Base-by-base conservation (phyloP, 2,797 vertebrate genomes). In the Sebastiscus albofasciatus region DNA sequence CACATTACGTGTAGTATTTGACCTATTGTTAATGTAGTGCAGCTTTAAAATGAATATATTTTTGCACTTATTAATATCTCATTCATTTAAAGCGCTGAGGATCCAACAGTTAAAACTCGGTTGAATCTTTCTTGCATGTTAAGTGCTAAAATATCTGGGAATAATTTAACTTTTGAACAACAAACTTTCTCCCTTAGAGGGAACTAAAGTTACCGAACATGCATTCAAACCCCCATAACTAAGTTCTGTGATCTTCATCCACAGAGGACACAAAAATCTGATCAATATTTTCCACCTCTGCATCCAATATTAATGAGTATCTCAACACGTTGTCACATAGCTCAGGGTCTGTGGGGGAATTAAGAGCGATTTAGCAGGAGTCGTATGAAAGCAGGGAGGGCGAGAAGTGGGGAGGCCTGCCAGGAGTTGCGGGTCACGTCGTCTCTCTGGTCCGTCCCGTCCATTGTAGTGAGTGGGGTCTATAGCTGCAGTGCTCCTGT, bases 381-480 rank as follows among this genome's bases (percentile, higher is more conserved):
- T 14, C 46, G 69, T 36, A 14, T 56, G 66, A 39, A 62, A 58
- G 64, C 18, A 16, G 22, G 42, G 65, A 29, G 58, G 39, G 36
- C 0, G n/a, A 62, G 65, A 70, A 58, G 18, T 24, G 33, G 54
- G 16, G 13, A 33, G 46, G 34, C 8, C 8, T 65, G 79, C 83
- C 68, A 42, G 36, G 69, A 75, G 80, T 66, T 74, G 71, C 76
- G 65, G 64, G 73, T 90, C 87, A 77, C 65, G 61, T 83, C 52
- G 64, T 20, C 68, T 67, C 60, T 90, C 75, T 58, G 79, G 27
- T 75, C 76, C 73, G 55, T 82, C 59, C 60, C 58, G 36, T 87
- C 72, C 81, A 80, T 79, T 93, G 77, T 89, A 11, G 83, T 42
- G 85, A 89, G 85, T 74, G 81, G 79, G 90, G 88, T 91, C 81